Percentiles rank a stretch among this genome's conserved stretches.
phyloP scores from a whole-genome alignment of 1,140 invertebrate genomes.

The Paraescarpia echinospica region DNA sequence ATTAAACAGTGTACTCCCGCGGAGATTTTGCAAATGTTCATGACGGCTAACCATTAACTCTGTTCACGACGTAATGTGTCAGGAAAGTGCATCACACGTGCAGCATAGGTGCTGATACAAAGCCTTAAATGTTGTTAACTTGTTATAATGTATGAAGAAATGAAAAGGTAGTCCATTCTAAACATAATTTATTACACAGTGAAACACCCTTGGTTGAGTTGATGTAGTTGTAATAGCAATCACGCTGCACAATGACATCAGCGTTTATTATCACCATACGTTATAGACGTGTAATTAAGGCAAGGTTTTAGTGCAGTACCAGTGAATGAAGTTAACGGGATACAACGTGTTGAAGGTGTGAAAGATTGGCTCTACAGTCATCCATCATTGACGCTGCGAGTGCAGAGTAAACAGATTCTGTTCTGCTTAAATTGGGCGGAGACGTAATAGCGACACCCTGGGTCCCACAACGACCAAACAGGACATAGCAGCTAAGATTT shows the following conservation, averaged over 20 bases:
- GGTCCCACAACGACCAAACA: not conserved
- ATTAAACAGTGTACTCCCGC: too few relatives aligned
- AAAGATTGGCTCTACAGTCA: not conserved
- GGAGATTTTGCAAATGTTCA: too few relatives aligned
- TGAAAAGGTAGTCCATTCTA: too few relatives aligned
- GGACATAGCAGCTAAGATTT: not conserved
- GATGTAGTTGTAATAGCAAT: not conserved
- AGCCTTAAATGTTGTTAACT: too few relatives aligned
- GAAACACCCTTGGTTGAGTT: not conserved
- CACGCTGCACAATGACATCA: not conserved
- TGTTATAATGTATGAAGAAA: too few relatives aligned
- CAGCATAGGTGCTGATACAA: too few relatives aligned
- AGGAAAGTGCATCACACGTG: too few relatives aligned
- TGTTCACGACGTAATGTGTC: too few relatives aligned
- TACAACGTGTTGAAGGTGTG: not conserved
- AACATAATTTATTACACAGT: too few relatives aligned
- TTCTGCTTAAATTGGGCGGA: not conserved
- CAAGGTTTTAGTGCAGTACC: not conserved
- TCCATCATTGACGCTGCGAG: not conserved
- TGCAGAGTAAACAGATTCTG: not conserved
- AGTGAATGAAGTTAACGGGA: not conserved
- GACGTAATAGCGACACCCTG: not conserved
- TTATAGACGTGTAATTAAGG: not conserved
- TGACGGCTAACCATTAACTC: too few relatives aligned
- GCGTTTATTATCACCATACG: not conserved